Base-by-base conservation (phyloP, 2,797 vertebrate genomes). In the Emys orbicularis region DNA sequence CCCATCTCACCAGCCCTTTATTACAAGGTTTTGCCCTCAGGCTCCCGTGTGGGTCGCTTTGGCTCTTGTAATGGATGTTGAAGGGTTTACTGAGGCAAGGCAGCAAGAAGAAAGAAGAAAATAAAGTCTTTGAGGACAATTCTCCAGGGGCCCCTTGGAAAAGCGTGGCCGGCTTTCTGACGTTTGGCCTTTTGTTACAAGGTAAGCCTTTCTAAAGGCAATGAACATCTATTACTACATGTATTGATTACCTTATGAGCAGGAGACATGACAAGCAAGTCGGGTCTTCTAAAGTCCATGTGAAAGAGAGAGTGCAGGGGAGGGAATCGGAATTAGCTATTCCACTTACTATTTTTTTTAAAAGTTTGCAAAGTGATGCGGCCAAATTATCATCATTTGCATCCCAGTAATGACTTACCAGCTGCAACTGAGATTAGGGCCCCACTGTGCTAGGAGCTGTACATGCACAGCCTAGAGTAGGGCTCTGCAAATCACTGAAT, bases 11-110 rank as follows among this genome's bases (percentile, higher is more conserved):
- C 95, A 93, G 95, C 52, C 21, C 83, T 88, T 92, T 11, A 1
- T 25, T 0, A 12, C 79, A 56, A 90, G 65, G 59, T 93, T 92
- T 21, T 85, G 27, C 88, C 68, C 79, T 81, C 84, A 95, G 96
- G 84, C 54, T 97, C 93, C 92, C 91, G 86, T 27, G 84, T 93
- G 94, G 95, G 95, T 92, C 93, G 84, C 84, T 90, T 61, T 91
- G 94, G 92, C 65, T 90, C 86, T 83, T 90, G 57, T 37, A 9
- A 68, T 68, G 65, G 37, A 68, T 37, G 65, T 23, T 68, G 65
- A 68, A 65, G 74, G 68, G 52, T 74, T 90, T 37, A 52, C 74
- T 1, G 81, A 90, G 72, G 89, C 84, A 6, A 56, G 57, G 2
- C 37, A 84, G 68, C 29, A 77, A 53, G 84, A 77, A 41, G 80